Evolutionary conservation across 2,888 invertebrate genomes (phyloP).

Genomic region (Eupsilia transversa): DNA sequence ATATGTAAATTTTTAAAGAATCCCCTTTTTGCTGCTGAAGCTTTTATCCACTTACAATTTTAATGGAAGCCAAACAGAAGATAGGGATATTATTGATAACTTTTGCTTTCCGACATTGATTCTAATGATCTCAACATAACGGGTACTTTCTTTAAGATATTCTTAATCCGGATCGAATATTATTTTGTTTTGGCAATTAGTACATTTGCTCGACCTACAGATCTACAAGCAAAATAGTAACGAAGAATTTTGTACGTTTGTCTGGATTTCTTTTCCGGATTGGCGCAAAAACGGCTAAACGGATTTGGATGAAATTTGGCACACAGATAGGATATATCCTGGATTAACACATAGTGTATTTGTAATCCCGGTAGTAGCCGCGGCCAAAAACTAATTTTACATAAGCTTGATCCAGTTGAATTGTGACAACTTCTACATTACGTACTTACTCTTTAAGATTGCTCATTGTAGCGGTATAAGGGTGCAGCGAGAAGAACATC

Average conservation of each 20-base stretch:
- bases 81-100: conserved; percentile 21
- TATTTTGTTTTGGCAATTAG: neutral
- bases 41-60: conserved; percentile 51
- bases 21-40: conserved; percentile 17
- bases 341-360: neutral
- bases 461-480: conserved; percentile 23
- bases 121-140: conserved; percentile 15
- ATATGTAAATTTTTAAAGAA: conserved; percentile 39
- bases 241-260: no score
- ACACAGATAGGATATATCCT: neutral
- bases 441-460: conserved; percentile 23
- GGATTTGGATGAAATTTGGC: neutral
- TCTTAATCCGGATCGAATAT: neutral
- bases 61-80: conserved; percentile 49
- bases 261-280: neutral
- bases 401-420: neutral
- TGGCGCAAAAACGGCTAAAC: neutral
- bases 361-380: neutral
- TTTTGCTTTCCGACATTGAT: conserved; percentile 35
- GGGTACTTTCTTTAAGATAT: neutral
- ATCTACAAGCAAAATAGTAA: no score
- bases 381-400: neutral
- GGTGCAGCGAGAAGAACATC: conserved; percentile 1
- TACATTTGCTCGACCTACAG: neutral
- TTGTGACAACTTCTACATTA: neutral